Evolutionary conservation across 2,888 invertebrate genomes (phyloP).

Genomic region (Microctonus brassicae): DNA sequence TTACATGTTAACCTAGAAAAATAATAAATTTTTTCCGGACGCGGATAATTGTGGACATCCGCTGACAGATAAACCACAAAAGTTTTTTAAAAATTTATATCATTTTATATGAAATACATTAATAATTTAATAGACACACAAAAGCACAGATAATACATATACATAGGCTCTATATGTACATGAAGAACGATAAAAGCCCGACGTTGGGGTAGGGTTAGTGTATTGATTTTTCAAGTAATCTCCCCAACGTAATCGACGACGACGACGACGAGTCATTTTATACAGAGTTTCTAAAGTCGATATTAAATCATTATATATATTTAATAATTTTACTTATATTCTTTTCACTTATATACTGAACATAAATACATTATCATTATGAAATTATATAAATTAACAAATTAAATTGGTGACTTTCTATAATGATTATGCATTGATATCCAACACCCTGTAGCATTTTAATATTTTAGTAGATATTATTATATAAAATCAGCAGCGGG

Average conservation of each 20-base stretch:
- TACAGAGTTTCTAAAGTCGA: slow-evolving; percentile 7
- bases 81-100: too few relatives aligned
- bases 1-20: too few relatives aligned
- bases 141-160: not conserved
- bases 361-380: too few relatives aligned
- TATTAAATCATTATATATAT: not conserved
- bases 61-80: too few relatives aligned
- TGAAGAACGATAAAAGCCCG: slow-evolving; percentile 22
- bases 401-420: too few relatives aligned
- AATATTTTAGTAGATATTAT: too few relatives aligned
- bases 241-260: slow-evolving; percentile 55
- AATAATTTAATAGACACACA: not conserved
- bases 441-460: too few relatives aligned
- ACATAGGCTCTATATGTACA: not conserved
- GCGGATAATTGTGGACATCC: not conserved
- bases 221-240: slow-evolving; percentile 65
- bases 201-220: slow-evolving; percentile 47
- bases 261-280: slow-evolving; percentile 53
- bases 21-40: too few relatives aligned
- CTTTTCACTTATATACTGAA: not conserved
- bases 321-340: not conserved
- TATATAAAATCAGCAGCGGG: not conserved
- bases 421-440: too few relatives aligned
- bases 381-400: too few relatives aligned
- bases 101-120: too few relatives aligned